These are phyloP conservation scores for Colistium nudipinnis DNA, from an alignment of 2,113 vertebrate species.

Conservation along the genomic window DNA sequence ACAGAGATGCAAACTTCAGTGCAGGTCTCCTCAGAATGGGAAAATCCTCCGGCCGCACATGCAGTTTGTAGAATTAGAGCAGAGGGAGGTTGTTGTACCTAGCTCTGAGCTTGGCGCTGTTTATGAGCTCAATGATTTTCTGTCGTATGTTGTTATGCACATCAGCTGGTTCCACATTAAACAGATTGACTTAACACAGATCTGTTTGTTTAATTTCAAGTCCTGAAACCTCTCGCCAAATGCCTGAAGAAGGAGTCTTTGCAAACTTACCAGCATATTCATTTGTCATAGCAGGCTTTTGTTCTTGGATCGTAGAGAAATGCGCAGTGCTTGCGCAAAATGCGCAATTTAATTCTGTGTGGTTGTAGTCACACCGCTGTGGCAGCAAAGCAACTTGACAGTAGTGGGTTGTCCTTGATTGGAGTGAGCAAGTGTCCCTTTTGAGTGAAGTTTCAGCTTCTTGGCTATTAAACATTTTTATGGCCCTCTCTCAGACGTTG, in stretches of 20 bases:
- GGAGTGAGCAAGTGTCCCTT: too few relatives aligned
- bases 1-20: background rate
- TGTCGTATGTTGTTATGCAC: background rate
- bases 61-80: background rate
- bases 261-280: background rate
- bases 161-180: constrained; percentile 7
- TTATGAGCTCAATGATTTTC: background rate
- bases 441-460: background rate
- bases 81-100: background rate
- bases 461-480: background rate
- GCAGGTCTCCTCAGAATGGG: background rate
- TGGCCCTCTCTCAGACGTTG: background rate
- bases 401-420: too few relatives aligned
- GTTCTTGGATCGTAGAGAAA: background rate
- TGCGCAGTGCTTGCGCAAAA: constrained; percentile 1
- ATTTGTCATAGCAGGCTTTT: constrained; percentile 4
- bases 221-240: background rate
- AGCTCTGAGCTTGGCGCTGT: background rate
- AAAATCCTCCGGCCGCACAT: background rate
- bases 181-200: background rate
- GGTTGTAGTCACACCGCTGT: background rate
- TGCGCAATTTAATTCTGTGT: background rate
- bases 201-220: background rate
- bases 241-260: background rate
- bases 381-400: background rate